Percentiles rank a stretch among this genome's conserved stretches.
phyloP scores from a whole-genome alignment of 2,113 vertebrate genomes.

The Seriola quinqueradiata region DNA sequence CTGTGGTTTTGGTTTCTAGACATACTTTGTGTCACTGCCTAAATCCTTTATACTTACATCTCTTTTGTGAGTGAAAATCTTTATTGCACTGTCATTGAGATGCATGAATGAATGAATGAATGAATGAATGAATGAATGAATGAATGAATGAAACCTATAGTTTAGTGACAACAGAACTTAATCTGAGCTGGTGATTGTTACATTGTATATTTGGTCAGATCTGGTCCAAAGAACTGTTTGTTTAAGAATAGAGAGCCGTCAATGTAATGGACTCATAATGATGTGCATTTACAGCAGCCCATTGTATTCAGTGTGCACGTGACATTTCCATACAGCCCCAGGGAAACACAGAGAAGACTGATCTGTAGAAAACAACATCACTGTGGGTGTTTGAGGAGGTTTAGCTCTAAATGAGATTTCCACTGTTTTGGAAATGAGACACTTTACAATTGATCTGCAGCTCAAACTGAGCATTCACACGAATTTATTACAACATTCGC shows the following conservation, averaged over 20 bases:
- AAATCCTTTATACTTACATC: neutral
- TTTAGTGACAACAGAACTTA: conserved; percentile 8
- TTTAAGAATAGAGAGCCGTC: neutral
- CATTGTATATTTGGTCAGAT: conserved; percentile 27
- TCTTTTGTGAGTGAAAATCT: neutral
- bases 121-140: conserved; percentile 17
- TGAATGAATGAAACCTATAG: conserved; percentile 23
- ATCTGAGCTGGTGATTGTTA: conserved; percentile 31
- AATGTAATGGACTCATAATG: neutral
- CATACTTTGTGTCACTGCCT: neutral
- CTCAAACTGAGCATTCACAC: neutral
- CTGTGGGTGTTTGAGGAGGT: neutral
- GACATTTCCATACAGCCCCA: neutral
- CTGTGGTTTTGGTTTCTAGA: neutral
- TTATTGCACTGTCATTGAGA: neutral
- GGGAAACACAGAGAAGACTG: neutral
- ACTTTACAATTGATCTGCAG: neutral
- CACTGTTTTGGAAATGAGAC: neutral
- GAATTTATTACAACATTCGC: neutral
- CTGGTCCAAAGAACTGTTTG: conserved; percentile 18
- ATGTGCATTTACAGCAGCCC: neutral
- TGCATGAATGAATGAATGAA: conserved; percentile 8
- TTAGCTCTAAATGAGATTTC: neutral
- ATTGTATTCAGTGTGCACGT: neutral
- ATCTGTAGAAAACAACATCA: neutral